Base-by-base conservation (phyloP, 2,113 vertebrate genomes). In the Tenrec ecaudatus region DNA sequence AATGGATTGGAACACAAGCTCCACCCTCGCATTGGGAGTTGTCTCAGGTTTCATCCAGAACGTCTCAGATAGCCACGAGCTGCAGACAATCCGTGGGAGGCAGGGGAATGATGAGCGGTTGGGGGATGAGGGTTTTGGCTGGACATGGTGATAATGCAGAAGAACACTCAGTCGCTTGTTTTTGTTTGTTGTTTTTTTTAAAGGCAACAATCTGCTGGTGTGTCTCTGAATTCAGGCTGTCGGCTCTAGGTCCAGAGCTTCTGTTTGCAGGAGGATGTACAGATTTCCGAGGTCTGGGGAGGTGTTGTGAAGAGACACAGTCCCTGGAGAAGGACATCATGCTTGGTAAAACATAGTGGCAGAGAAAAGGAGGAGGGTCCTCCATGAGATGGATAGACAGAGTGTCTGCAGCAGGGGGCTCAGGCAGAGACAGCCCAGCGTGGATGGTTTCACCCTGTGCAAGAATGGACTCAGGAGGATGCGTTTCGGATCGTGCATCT, bases 1-100 rank as follows among this genome's bases (percentile, higher is more conserved):
- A 96, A 97, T 87, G 92, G 86, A 88, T 90, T 60, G 73, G 77
- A 95, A 88, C 82, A 3, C 15, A 84, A 58, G 81, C 69, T 83
- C 33, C 73, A 38, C 92, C 79, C 86, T 79, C 88, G 77, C 66
- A 43, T 10, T 86, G 66, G 29, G 71, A 89, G 66, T 64, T 78
- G 40, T 82, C 83, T 95, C 88, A 82, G 80, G 33, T 92, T 91
- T n/a, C 40, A 58, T 81, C 57, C 71, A 79, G 86, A 95, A 95
- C 96, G 85, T 17, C 62, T 83, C 82, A 92, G 89, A 88, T 75
- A 86, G 95, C 25, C 58, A 9, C n/a, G 38, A 93, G 82, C 36
- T 23, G 43, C 58, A 53, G 89, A 90, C 83, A 95, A 64, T 0
- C 23, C n/a, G 0, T 64, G 4, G 6, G 68, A 88, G 36, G 81